A percentile compares a stretch with the other conserved stretches of the same genome.
Conservation (phyloP, 2,888 invertebrate species). For the Kryphioiulus occultus region DNA sequence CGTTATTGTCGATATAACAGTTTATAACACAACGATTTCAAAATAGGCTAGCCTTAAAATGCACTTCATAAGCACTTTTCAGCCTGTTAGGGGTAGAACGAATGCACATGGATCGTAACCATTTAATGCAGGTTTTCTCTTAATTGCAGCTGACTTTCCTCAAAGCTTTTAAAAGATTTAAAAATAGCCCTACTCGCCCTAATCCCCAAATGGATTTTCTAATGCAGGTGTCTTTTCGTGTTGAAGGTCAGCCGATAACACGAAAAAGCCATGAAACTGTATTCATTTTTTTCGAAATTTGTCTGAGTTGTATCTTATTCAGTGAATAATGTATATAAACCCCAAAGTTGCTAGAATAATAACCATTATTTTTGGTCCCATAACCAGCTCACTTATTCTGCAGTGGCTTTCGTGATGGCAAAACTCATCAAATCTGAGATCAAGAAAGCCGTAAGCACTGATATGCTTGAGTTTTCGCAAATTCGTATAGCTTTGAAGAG, state of each 20-base stretch:
- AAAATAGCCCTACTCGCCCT: not conserved
- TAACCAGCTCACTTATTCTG: too few species aligned
- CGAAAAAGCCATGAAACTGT: not conserved
- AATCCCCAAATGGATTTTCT: conserved; percentile 14
- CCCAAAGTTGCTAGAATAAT: too few species aligned
- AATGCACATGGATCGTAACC: too few species aligned
- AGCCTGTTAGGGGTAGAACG: too few species aligned
- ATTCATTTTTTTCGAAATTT: not conserved
- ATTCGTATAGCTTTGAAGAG: not conserved
- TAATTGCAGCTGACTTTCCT: not conserved
- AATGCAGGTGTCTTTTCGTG: not conserved
- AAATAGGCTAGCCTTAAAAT: too few species aligned
- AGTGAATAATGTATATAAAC: too few species aligned
- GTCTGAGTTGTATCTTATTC: not conserved
- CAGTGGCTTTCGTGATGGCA: not conserved
- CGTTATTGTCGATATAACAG: too few species aligned
- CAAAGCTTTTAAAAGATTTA: not conserved
- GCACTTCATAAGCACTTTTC: too few species aligned
- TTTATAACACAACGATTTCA: too few species aligned
- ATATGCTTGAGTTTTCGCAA: not conserved
- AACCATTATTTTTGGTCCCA: too few species aligned
- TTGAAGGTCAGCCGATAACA: not conserved
- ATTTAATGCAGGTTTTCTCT: not conserved
- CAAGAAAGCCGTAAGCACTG: not conserved
- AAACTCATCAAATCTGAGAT: not conserved